A percentile compares a stretch with the other conserved stretches of the same genome.
Conservation (phyloP, 2,888 invertebrate genomes). For the Chesias legatella region DNA sequence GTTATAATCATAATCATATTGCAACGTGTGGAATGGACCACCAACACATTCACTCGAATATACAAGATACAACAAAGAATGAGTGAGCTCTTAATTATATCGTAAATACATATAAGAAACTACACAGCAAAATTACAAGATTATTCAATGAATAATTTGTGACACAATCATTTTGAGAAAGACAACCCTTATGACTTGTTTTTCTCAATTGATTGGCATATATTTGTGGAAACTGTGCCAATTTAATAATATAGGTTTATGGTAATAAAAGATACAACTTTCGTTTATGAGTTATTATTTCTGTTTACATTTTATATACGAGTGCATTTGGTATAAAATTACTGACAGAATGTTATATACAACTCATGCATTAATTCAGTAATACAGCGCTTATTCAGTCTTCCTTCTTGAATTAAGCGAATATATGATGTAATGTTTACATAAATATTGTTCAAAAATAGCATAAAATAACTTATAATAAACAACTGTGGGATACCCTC, state of each 20-base stretch:
- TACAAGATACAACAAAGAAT: too few relatives aligned
- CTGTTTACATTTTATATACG: constrained; percentile 1
- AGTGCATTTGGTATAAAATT: too few relatives aligned
- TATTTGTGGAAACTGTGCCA: constrained; percentile 48
- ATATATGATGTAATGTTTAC: constrained; percentile 26
- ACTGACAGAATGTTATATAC: too few relatives aligned
- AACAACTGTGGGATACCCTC: too few relatives aligned
- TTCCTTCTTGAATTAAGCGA: constrained; percentile 20
- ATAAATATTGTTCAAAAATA: too few relatives aligned
- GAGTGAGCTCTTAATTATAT: constrained; percentile 2
- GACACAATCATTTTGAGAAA: constrained; percentile 74
- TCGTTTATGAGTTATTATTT: constrained; percentile 19
- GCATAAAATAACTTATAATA: too few relatives aligned
- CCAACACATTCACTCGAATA: too few relatives aligned
- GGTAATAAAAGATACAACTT: constrained; percentile 34
- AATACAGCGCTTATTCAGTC: constrained; percentile 35
- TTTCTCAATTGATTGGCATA: constrained; percentile 70
- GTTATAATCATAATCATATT: constrained; percentile 1
- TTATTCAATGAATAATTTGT: constrained; percentile 35
- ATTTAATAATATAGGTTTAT: constrained; percentile 40
- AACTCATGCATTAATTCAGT: constrained; percentile 1
- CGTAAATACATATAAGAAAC: constrained; percentile 10
- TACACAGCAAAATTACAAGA: constrained; percentile 19
- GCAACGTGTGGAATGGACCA: too few relatives aligned
- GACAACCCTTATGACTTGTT: constrained; percentile 61